A percentile compares a stretch with the other conserved stretches of the same genome.
Evolutionary conservation across 2,113 vertebrate genomes (phyloP).

Genomic region (Neodontobutis hainanensis): DNA sequence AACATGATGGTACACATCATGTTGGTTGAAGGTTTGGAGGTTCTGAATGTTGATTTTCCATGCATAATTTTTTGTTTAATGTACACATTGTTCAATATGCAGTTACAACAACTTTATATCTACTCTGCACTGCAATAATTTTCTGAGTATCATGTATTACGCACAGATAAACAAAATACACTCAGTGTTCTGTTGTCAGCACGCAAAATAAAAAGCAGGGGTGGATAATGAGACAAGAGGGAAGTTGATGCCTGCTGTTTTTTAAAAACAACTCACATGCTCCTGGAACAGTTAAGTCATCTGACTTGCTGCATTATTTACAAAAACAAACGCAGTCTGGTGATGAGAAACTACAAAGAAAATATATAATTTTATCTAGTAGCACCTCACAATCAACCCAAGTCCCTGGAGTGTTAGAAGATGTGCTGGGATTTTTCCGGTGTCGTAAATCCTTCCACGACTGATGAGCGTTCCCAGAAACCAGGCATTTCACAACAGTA

Average conservation of each 20-base stretch:
- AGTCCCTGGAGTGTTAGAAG: neutral
- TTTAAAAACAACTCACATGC: conserved; percentile 26
- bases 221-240: conserved; percentile 18
- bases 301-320: conserved; percentile 13
- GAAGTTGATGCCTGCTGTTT: conserved; percentile 34
- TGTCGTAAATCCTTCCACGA: conserved; percentile 29
- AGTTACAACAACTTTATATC: neutral
- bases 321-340: neutral
- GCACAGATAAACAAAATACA: conserved; percentile 13
- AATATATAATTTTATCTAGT: neutral
- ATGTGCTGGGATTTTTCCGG: conserved; percentile 17
- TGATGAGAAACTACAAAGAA: conserved; percentile 9
- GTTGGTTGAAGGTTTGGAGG: too few species aligned
- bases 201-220: conserved; percentile 13
- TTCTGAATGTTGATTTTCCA: too few species aligned
- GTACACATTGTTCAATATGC: neutral
- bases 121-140: neutral
- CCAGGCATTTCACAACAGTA: conserved; percentile 31
- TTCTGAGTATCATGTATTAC: conserved; percentile 13
- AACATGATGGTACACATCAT: too few species aligned
- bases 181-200: conserved; percentile 18
- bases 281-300: conserved; percentile 22
- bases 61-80: neutral
- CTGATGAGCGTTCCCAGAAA: conserved; percentile 30
- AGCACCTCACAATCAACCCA: too few species aligned